Evolutionary conservation across 2,797 vertebrate genomes (phyloP).

Genomic region (Aselliscus stoliczkanus): DNA sequence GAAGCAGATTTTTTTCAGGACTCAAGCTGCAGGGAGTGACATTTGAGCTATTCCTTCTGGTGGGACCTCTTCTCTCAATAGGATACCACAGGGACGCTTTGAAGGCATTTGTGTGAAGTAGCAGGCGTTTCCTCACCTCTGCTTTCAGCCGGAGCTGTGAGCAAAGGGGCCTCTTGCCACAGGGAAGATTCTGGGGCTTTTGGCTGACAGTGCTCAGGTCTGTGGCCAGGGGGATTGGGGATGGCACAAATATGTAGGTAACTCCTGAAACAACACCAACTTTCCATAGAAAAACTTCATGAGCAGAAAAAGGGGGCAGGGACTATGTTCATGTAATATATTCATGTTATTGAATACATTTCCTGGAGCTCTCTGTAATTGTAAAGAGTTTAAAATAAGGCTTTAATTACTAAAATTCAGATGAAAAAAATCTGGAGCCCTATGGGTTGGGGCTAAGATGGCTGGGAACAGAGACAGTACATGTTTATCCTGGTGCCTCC

Average conservation of each 20-base stretch:
- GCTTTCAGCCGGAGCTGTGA: not conserved
- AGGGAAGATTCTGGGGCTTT: not conserved
- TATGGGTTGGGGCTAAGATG: rapidly evolving
- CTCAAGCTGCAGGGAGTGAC: not conserved
- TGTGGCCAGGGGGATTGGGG: not conserved
- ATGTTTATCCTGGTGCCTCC: not conserved
- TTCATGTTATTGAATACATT: not conserved
- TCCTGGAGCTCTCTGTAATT: not conserved
- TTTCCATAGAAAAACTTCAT: not conserved
- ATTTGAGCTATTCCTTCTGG: conserved; percentile 7
- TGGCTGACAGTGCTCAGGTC: not conserved
- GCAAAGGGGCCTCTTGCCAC: not conserved
- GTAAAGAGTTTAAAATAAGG: not conserved
- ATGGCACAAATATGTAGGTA: not conserved
- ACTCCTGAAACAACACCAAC: not conserved
- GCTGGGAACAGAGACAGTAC: not conserved
- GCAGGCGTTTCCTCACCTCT: not conserved
- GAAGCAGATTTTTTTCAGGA: not conserved
- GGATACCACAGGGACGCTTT: not conserved
- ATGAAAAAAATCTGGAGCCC: not conserved
- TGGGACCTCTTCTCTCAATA: not conserved
- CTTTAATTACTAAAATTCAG: not conserved
- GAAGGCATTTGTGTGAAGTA: not conserved
- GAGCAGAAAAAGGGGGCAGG: not conserved
- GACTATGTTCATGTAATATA: too few relatives aligned